Base-by-base conservation (phyloP, 1,140 invertebrate genomes). In the Caerostris extrusa region DNA sequence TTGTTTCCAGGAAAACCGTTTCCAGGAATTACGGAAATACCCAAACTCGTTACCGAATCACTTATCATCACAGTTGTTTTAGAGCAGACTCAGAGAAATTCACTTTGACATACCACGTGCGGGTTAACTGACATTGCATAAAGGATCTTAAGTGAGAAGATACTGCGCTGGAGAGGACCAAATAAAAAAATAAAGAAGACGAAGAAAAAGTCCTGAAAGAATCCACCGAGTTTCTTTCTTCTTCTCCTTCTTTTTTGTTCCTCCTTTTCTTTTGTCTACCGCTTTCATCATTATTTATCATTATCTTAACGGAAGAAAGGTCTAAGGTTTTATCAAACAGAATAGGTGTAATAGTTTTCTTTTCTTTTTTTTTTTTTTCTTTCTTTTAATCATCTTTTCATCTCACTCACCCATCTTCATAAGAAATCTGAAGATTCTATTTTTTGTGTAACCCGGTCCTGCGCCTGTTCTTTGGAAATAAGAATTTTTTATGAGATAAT, bases 271-370 rank as follows among this genome's bases (percentile, higher is more conserved):
- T 61, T 64, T 71, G 67, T 77, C 86, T 88, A 88, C 86, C 50
- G 19, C 86, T 88, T 88, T 61, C 86, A 61, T 85, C 67, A 88
- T 61, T 88, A 67, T 88, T 58, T n/a, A n/a, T n/a, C n/a, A n/a
- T n/a, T n/a, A n/a, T n/a, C n/a, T n/a, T n/a, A n/a, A n/a, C 85
- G 64, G 57, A 19, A 90, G 88, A 69, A 77, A 90, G 88, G 88
- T 87, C 85, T 64, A n/a, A 55, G 83, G 83, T 58, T 85, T 85
- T 85, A 85, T 85, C 83, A 56, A 90, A 90, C 69, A 90, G 88
- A 69, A 71, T 56, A 88, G 58, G 19, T 67, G 58, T 53, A 61
- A 64, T 88, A 64, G 86, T 67, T 88, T 14, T 53, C 50, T 85
- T n/a, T 83, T 58, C 71, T 90, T 60, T 85, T 58, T 8, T 60